Evolutionary conservation across 2,888 invertebrate genomes (phyloP).

Genomic region (Pharmacophagus antenor): DNA sequence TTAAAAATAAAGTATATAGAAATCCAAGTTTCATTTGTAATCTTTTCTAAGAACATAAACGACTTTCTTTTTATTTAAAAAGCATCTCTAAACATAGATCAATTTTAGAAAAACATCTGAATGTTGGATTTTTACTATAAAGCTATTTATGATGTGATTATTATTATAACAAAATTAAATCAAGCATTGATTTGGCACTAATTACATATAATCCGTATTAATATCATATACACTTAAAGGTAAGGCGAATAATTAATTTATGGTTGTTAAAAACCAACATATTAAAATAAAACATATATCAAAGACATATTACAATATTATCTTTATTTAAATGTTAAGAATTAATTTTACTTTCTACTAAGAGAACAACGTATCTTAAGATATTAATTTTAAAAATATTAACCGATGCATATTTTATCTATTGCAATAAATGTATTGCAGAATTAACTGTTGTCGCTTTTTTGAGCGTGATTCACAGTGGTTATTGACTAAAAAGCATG

Average conservation of each 20-base stretch:
- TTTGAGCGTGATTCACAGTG: constrained; percentile 7
- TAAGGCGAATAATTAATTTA: neutral
- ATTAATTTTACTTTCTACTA: neutral
- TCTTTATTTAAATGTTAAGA: neutral
- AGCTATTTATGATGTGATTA: neutral
- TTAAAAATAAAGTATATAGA: neutral
- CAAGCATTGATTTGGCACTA: constrained; percentile 32
- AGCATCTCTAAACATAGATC: neutral
- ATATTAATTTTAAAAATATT: constrained; percentile 20
- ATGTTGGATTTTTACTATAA: neutral
- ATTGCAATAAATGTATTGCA: neutral
- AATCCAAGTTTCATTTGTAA: no score
- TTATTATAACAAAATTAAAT: neutral
- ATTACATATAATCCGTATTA: constrained; percentile 8
- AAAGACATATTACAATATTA: neutral
- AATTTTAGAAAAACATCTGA: neutral
- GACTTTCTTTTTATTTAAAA: no score
- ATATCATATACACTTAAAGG: constrained; percentile 5
- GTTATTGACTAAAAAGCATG: no score
- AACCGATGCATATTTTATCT: neutral
- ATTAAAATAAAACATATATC: neutral
- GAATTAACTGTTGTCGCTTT: neutral
- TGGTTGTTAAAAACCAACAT: no score
- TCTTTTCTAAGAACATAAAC: no score
- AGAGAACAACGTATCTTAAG: constrained; percentile 20